Conservation (phyloP, 1,140 invertebrate genomes). For the Tetranychus urticae region DNA sequence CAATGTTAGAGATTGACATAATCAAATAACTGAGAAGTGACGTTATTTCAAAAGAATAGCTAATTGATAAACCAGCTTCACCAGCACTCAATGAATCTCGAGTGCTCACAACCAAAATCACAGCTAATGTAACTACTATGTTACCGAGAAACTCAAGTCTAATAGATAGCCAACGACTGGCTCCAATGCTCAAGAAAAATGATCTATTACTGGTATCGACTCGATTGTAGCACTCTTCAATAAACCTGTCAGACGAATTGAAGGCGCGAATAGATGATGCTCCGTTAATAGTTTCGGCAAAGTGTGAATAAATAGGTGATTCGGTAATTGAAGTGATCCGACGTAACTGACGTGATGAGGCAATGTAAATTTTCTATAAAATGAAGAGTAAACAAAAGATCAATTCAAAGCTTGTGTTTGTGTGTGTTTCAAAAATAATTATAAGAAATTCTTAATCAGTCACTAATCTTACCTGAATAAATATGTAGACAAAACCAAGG, state of each 20-base stretch:
- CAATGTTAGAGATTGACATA: slow-evolving; percentile 32
- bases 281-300: slow-evolving; percentile 29
- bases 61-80: slow-evolving; percentile 62
- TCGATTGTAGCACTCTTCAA: slow-evolving; percentile 45
- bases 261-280: slow-evolving; percentile 31
- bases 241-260: slow-evolving; percentile 23
- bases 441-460: slow-evolving; percentile 18
- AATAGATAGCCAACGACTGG: slow-evolving; percentile 70
- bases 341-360: slow-evolving; percentile 28
- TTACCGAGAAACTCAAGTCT: slow-evolving; percentile 79
- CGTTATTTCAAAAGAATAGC: slow-evolving; percentile 56
- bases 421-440: slow-evolving; percentile 10
- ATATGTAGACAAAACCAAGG: slow-evolving; percentile 46
- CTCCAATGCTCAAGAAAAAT: slow-evolving; percentile 61
- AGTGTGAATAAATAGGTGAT: slow-evolving; percentile 31
- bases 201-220: slow-evolving; percentile 70
- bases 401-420: slow-evolving; percentile 53
- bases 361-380: slow-evolving; percentile 15
- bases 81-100: slow-evolving; percentile 42
- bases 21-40: slow-evolving; percentile 33
- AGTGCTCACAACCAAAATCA: slow-evolving; percentile 55
- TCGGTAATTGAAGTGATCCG: slow-evolving; percentile 28
- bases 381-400: slow-evolving; percentile 75
- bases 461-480: neutral
- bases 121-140: slow-evolving; percentile 36